Evolutionary conservation across 2,113 vertebrate species (phyloP).

Genomic region (Spea bombifrons): DNA sequence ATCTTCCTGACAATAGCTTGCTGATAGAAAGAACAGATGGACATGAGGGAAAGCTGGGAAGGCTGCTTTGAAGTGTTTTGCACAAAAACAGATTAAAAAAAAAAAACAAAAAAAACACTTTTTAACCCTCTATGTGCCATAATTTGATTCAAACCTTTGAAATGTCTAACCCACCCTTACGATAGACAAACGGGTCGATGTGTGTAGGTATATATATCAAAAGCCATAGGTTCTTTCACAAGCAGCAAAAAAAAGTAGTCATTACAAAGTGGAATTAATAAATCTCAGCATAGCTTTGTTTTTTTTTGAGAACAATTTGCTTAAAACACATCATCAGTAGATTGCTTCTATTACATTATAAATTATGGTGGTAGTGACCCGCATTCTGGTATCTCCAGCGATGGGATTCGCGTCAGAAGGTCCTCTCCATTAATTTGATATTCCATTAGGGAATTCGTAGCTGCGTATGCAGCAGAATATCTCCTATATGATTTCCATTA

Average conservation of each 20-base stretch:
- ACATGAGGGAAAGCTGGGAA: neutral
- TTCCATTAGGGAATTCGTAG: constrained; percentile 4
- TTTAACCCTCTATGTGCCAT: neutral
- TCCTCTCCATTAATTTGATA: constrained; percentile 20
- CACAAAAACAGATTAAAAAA: too few species aligned
- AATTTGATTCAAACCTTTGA: neutral
- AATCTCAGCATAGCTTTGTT: too few species aligned
- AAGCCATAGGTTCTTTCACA: too few species aligned
- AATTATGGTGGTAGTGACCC: constrained; percentile 9
- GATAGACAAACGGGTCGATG: too few species aligned
- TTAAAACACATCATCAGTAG: neutral
- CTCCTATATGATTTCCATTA: constrained; percentile 13
- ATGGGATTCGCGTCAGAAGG: constrained; percentile 18
- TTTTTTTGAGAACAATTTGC: too few species aligned
- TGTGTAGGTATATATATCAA: too few species aligned
- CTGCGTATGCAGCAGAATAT: constrained; percentile 19
- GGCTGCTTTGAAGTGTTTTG: too few species aligned
- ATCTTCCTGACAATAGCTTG: constrained; percentile 3
- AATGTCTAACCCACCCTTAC: too few species aligned
- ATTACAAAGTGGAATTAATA: too few species aligned
- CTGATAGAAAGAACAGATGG: constrained; percentile 19
- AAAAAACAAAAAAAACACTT: neutral
- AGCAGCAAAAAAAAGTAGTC: too few species aligned
- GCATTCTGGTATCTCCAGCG: constrained; percentile 15
- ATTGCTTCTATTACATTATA: constrained; percentile 12